phyloP scores from a whole-genome alignment of 2,888 invertebrate species.

The Mystacides longicornis region DNA sequence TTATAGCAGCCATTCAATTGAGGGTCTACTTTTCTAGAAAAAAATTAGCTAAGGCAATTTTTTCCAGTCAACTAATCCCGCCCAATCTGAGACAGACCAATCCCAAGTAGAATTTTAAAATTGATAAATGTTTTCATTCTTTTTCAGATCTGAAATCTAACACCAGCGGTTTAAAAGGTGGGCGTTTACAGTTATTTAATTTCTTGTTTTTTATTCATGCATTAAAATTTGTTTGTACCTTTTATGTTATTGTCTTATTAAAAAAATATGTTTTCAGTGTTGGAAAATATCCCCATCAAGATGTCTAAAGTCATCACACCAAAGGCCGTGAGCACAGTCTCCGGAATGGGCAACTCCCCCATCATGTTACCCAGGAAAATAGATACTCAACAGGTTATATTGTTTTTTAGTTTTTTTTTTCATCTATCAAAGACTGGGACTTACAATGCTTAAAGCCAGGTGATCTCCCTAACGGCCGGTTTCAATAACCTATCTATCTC shows the following conservation, averaged over 20 bases:
- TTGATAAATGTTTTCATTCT: background rate
- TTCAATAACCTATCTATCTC: too few relatives aligned
- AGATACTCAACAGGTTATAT: background rate
- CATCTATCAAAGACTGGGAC: too few relatives aligned
- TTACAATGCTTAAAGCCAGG: too few relatives aligned
- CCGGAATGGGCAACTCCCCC: slow-evolving; percentile 8
- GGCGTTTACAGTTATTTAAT: background rate
- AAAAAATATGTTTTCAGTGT: slow-evolving; percentile 14
- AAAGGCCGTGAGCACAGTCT: slow-evolving; percentile 11
- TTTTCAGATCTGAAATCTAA: slow-evolving; percentile 15
- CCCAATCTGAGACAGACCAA: too few relatives aligned
- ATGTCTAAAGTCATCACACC: slow-evolving; percentile 10
- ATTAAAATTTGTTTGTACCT: background rate
- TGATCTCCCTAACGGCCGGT: too few relatives aligned
- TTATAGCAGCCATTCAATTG: too few relatives aligned
- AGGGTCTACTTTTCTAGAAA: too few relatives aligned
- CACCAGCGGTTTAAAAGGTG: slow-evolving; percentile 22
- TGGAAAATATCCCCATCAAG: slow-evolving; percentile 23
- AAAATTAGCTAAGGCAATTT: too few relatives aligned
- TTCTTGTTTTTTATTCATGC: background rate
- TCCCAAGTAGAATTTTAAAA: too few relatives aligned
- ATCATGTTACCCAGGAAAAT: slow-evolving; percentile 11
- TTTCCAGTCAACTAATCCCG: too few relatives aligned
- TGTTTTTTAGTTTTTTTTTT: too few relatives aligned
- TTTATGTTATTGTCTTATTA: background rate